Base-by-base conservation (phyloP, 2,797 vertebrate species). In the Calcarius lapponicus region DNA sequence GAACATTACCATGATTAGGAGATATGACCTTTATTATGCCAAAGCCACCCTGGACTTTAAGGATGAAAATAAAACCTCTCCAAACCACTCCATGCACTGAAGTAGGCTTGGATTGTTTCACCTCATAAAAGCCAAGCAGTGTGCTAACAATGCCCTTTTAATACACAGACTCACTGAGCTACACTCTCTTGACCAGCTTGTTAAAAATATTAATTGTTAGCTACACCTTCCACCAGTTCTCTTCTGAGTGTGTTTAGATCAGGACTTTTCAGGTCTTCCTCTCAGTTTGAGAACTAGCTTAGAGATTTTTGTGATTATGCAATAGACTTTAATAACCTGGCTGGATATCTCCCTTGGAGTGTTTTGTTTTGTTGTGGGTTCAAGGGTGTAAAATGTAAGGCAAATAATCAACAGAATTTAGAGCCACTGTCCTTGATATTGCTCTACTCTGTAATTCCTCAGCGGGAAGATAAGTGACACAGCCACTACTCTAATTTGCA, bases 1-100 rank as follows among this genome's bases (percentile, higher is more conserved):
- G 98, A 98, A 97, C 97, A 97, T 97, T 97, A 97, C 95, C 93
- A 89, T 96, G 96, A 97, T 98, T 97, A 98, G 97, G 97, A 98
- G 98, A 98, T 97, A 97, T 91, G 97, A 97, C 98, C 97, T 98
- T 98, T 97, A 98, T 98, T 98, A 97, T 98, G 97, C 97, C 97
- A 95, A 97, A 98, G 97, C 97, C 97, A 98, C 97, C 97, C 97
- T 97, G 98, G 97, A 98, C 97, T 98, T 98, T 94, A 96, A 97
- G 97, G 97, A 97, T 98, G 97, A 96, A 97, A 96, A 95, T 96
- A 93, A 96, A 96, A 96, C 96, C 95, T 84, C 93, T 97, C 88
- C 95, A 98, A 97, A 94, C 96, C 96, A 96, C 94, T 90, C 91
- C 97, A 96, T 71, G 90, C 91, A 73, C 57, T 80, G 96, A 96